A percentile compares a stretch with the other conserved stretches of the same genome.
Evolutionary conservation across 1,140 invertebrate genomes (phyloP).

Genomic region (Hirudo medicinalis): DNA sequence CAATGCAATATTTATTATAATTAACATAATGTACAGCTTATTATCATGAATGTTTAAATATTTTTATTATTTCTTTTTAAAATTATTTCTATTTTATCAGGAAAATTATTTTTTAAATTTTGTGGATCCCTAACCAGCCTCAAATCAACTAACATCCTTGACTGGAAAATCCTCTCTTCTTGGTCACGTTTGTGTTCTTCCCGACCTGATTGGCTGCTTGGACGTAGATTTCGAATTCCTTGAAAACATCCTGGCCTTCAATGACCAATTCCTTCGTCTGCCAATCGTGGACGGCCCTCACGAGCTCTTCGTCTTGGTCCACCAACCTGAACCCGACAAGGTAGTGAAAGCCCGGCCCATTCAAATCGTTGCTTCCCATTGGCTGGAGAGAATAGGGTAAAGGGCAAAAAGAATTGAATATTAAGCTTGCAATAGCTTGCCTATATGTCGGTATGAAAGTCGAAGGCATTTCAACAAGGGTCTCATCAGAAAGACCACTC

Average conservation of each 20-base stretch:
- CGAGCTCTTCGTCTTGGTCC: background rate
- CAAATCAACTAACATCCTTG: conserved; percentile 19
- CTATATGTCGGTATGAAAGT: background rate
- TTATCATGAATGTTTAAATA: too few relatives aligned
- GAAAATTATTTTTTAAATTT: too few relatives aligned
- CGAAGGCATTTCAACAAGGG: too few relatives aligned
- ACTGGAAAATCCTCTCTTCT: conserved; percentile 18
- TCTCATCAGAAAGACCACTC: background rate
- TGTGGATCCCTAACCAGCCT: too few relatives aligned
- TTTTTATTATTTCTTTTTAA: too few relatives aligned
- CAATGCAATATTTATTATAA: too few relatives aligned
- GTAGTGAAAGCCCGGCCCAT: conserved; percentile 19
- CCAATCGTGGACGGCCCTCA: conserved; percentile 12
- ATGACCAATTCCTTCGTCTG: conserved; percentile 19
- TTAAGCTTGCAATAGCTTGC: background rate
- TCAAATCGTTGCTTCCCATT: conserved; percentile 13
- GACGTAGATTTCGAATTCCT: conserved; percentile 18
- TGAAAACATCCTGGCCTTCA: conserved; percentile 7
- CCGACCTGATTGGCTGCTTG: conserved; percentile 16
- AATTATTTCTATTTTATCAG: too few relatives aligned
- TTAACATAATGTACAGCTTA: too few relatives aligned
- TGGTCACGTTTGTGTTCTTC: background rate
- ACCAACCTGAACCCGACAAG: conserved; percentile 6
- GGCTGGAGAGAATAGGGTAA: conserved; percentile 9
- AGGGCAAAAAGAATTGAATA: background rate